Evolutionary conservation across 2,888 invertebrate genomes (phyloP), one percentile per base, ranked within the genome.

Genomic region (Arctia plantaginis): DNA sequence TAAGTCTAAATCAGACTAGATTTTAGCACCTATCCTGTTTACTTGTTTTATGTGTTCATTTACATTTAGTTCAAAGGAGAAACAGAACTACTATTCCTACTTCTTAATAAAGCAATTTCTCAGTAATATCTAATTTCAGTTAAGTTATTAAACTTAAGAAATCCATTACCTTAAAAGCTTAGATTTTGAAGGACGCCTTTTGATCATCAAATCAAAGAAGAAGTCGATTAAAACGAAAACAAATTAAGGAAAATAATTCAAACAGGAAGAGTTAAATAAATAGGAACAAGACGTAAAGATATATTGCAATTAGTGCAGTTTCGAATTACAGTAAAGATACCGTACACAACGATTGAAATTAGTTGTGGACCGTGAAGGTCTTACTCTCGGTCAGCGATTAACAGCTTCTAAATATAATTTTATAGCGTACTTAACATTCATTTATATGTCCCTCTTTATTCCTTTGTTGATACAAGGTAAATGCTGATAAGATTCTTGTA

Each of bases 261-360:
- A 66, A 12, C 35, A 86, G 85, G 86, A 87, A 84, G 80, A 79
- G 80, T 75, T 82, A 78, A 80, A 82, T 81, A 87, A 87, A 87
- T 76, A 85, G 75, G 69, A 82, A 77, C 74, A 75, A 83, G 87
- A 88, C 84, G 81, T 79, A 76, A 77, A 77, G 81, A 84, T 82
- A 78, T 80, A 80, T 80, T 82, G 80, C 82, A 81, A 78, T 80
- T 80, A 80, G 71, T 79, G 78, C 80, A 85, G 85, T 86, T 83
- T 88, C 86, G 69, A 73, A 75, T 88, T 89, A 85, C 87, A 83
- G 84, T 72, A 78, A 85, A 86, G 83, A 86, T 80, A 78, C 75
- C 72, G 76, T 73, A 65, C 78, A 75, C 70, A 72, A 62, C 73
- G 71, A 83, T 65, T 81, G 82, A 86, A 88, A 89, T 88, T 86